Evolutionary conservation across 1,140 invertebrate genomes (phyloP).

Genomic region (Drosophila pectinifera): DNA sequence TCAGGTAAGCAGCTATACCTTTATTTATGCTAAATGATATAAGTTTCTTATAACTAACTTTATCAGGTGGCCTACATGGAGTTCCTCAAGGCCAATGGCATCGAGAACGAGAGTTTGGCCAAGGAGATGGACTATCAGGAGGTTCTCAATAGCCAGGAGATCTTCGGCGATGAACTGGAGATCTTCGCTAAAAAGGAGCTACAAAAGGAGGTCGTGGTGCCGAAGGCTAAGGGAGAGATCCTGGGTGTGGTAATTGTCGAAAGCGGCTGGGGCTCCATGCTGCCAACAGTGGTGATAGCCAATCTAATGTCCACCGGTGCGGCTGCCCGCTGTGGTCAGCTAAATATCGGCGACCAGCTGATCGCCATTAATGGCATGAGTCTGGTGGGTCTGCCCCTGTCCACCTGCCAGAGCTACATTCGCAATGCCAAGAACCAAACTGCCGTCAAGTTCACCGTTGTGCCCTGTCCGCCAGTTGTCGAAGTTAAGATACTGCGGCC

Average conservation of each 20-base stretch:
- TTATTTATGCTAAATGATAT: too few relatives aligned
- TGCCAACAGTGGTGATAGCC: slow-evolving; percentile 99
- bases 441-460: slow-evolving; percentile 98
- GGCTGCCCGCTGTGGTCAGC: slow-evolving; percentile 97
- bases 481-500: slow-evolving; percentile 99
- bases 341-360: slow-evolving; percentile 99
- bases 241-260: slow-evolving; percentile 99
- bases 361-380: slow-evolving; percentile 99
- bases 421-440: slow-evolving; percentile 99
- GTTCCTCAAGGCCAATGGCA: slow-evolving; percentile 99
- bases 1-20: too few relatives aligned
- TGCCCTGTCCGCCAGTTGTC: slow-evolving; percentile 99
- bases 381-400: slow-evolving; percentile 97
- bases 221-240: slow-evolving; percentile 99
- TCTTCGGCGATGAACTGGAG: slow-evolving; percentile 99
- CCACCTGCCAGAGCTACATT: slow-evolving; percentile 99
- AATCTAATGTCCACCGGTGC: slow-evolving; percentile 98
- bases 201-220: slow-evolving; percentile 99
- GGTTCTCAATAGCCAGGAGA: slow-evolving; percentile 99
- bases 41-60: too few relatives aligned
- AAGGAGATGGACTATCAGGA: slow-evolving; percentile 99
- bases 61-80: slow-evolving; percentile 99
- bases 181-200: slow-evolving; percentile 99
- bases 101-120: slow-evolving; percentile 99
- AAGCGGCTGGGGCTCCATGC: slow-evolving; percentile 99